phyloP scores from a whole-genome alignment of 2,797 vertebrate species.

The Emydoidea blandingii region DNA sequence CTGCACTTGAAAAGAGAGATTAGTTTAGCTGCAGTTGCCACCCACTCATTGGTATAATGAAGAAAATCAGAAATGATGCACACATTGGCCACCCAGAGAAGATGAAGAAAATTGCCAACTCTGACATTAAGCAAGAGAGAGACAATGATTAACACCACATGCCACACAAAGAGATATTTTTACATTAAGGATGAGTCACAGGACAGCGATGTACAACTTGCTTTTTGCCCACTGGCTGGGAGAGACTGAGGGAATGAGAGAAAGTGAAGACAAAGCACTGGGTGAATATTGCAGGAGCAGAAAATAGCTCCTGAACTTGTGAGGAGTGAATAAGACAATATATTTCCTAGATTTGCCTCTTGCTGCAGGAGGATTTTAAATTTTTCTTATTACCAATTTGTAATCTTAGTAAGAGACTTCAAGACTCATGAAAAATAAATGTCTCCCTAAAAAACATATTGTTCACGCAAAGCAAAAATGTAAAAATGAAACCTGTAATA shows the following conservation, averaged over 20 bases:
- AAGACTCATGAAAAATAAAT: not conserved
- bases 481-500: not conserved
- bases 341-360: not conserved
- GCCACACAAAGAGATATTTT: slow-evolving; percentile 25
- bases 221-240: slow-evolving; percentile 10
- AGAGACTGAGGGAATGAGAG: not conserved
- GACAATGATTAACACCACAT: slow-evolving; percentile 52
- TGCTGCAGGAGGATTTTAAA: not conserved
- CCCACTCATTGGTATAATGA: slow-evolving; percentile 15
- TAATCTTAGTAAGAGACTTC: not conserved
- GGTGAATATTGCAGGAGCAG: not conserved
- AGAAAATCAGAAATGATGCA: slow-evolving; percentile 15
- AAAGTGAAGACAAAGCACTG: not conserved
- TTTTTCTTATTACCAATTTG: not conserved
- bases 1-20: not conserved
- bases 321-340: not conserved
- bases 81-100: slow-evolving; percentile 4
- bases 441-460: not conserved
- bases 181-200: slow-evolving; percentile 39
- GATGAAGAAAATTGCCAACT: slow-evolving; percentile 31
- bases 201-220: not conserved
- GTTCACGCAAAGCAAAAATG: not conserved
- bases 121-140: slow-evolving; percentile 35
- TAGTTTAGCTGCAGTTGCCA: not conserved
- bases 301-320: not conserved